Base-by-base conservation (phyloP, 1,140 invertebrate species). In the Euschistus heros region DNA sequence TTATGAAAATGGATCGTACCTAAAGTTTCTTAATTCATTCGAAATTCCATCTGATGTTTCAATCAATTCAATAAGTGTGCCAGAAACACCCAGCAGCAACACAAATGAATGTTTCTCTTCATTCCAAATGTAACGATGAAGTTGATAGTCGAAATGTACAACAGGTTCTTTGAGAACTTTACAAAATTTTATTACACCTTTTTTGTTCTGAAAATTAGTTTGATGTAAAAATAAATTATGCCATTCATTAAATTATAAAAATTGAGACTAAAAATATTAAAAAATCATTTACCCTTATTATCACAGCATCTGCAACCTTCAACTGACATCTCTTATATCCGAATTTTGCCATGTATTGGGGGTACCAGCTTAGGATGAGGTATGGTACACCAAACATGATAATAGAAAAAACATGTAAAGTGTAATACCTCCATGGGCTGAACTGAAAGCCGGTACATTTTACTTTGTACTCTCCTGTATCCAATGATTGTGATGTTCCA, bases 351-450 rank as follows among this genome's bases (percentile, higher is more conserved):
- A 83, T 79, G 62, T 86, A 84, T 63, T 84, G 84, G 0, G 91
- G 89, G 75, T 84, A 87, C 92, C 92, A 95, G 73, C 92, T 88
- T 73, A 92, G 86, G 50, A 94, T 73, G 30, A 95, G 77, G 55
- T 68, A 68, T 7, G 65, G 65, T 17, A 68, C 33, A 14, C 68
- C 65, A 10, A 61, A 47, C 17, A 47, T 24, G n/a, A 42, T n/a
- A 7, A 66, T 17, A 30, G 61, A 55, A 14, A 68, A 14, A 17
- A 61, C 24, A 44, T 68, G 27, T 8, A 68, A 30, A 14, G 52
- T n/a, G 24, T 47, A 50, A 20, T 27, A 42, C 26, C 61, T 59
- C 57, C 62, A 62, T 18, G 42, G 10, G 50, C 22, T 18, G 30
- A 33, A 63, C 18, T 24, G 33, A 37, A 37, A 66, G 14, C 44